Evolutionary conservation across 2,797 vertebrate species (phyloP).

Genomic region (Triplophysa yarkandensis): DNA sequence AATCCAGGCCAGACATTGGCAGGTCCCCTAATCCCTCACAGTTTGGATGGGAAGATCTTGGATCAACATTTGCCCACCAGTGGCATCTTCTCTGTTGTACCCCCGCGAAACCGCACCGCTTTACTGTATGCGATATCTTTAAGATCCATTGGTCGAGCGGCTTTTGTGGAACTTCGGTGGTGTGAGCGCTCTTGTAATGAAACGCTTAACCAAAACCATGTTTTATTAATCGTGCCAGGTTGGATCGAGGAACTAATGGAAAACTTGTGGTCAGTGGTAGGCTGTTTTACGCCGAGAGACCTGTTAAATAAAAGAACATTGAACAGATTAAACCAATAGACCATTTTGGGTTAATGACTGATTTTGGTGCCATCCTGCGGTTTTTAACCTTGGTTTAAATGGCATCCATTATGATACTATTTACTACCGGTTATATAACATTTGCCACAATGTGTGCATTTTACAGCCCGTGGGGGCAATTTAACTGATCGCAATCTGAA

Average conservation of each 20-base stretch:
- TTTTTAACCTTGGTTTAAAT: constrained; percentile 42
- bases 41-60: constrained; percentile 45
- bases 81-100: constrained; percentile 35
- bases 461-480: neutral
- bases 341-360: constrained; percentile 14
- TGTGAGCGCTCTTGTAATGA: constrained; percentile 2
- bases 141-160: neutral
- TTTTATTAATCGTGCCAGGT: constrained; percentile 32
- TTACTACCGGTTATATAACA: constrained; percentile 8
- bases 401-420: constrained; percentile 18
- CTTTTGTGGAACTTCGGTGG: neutral
- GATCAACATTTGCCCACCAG: constrained; percentile 51
- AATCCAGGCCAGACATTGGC: constrained; percentile 50
- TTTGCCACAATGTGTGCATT: constrained; percentile 23
- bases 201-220: constrained; percentile 16
- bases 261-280: constrained; percentile 29
- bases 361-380: constrained; percentile 16
- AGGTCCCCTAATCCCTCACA: constrained; percentile 44
- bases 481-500: neutral
- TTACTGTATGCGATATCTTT: constrained; percentile 3
- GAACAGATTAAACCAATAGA: constrained; percentile 24
- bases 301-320: neutral
- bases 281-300: constrained; percentile 13
- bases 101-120: constrained; percentile 7
- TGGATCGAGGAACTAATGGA: constrained; percentile 17